These are phyloP conservation scores for Enteromius treurensis DNA, from an alignment of 2,797 vertebrate genomes.

Conservation along the genomic window DNA sequence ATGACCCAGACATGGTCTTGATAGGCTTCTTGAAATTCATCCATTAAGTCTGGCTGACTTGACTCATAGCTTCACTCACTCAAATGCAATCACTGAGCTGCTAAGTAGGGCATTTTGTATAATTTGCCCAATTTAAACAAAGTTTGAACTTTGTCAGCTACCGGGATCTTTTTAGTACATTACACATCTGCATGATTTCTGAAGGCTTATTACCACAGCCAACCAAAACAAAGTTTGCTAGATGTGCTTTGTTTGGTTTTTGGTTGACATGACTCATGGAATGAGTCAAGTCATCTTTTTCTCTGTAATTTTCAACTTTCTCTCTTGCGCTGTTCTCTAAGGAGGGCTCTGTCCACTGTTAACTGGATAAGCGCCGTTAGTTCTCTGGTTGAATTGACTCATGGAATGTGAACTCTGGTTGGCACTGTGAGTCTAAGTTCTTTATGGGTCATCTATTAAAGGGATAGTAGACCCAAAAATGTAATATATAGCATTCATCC, in stretches of 20 bases:
- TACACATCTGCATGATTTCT: not conserved
- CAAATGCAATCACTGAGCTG: not conserved
- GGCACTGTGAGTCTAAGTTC: not conserved
- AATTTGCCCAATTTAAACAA: not conserved
- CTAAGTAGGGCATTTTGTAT: not conserved
- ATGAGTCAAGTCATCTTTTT: slow-evolving; percentile 31
- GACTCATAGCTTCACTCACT: not conserved
- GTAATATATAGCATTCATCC: rapidly evolving
- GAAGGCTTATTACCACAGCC: not conserved
- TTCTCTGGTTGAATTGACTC: slow-evolving; percentile 39
- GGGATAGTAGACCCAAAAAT: not conserved
- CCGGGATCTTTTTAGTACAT: not conserved
- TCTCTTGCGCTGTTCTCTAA: not conserved
- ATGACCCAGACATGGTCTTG: not conserved
- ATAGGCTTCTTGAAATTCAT: slow-evolving; percentile 3
- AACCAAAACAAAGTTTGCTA: slow-evolving; percentile 16
- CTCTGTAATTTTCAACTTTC: not conserved
- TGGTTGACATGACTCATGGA: slow-evolving; percentile 43
- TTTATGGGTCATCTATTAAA: slow-evolving; percentile 1
- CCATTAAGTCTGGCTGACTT: not conserved
- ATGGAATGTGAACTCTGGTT: slow-evolving; percentile 46
- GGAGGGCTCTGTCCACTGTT: not conserved
- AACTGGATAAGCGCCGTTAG: not conserved
- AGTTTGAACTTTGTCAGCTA: not conserved
- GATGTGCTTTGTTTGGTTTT: slow-evolving; percentile 1